Evolutionary conservation across 2,797 vertebrate genomes (phyloP).

Genomic region (Atherinosoma microstoma): DNA sequence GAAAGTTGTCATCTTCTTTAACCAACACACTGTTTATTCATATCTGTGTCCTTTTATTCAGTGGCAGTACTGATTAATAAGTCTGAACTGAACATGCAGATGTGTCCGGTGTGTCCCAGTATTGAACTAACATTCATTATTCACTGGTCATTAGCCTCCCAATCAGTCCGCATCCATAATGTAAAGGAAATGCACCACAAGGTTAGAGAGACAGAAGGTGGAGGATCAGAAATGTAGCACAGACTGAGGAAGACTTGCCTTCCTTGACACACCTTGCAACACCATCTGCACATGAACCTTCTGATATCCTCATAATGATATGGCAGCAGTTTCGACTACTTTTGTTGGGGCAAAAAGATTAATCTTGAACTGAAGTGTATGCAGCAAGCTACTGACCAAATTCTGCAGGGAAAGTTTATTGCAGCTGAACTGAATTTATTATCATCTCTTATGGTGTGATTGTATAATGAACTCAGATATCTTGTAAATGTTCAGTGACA

Average conservation of each 20-base stretch:
- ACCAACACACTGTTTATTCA: too few species aligned
- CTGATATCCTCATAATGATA: neutral
- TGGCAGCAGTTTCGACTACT: too few species aligned
- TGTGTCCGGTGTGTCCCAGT: conserved; percentile 33
- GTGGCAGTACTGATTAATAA: neutral
- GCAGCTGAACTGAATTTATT: too few species aligned
- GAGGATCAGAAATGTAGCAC: neutral
- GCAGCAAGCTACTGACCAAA: too few species aligned
- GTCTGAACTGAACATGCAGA: neutral
- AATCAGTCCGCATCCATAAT: conserved; percentile 60
- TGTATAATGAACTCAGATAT: too few species aligned
- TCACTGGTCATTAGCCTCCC: conserved; percentile 56
- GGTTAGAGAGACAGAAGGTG: neutral
- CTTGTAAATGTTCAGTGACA: too few species aligned
- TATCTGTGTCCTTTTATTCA: neutral
- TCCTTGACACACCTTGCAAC: neutral
- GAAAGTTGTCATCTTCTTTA: too few species aligned
- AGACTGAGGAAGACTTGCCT: neutral
- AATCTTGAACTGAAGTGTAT: too few species aligned
- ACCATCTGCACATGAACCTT: neutral
- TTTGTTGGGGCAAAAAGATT: too few species aligned
- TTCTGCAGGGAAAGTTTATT: too few species aligned
- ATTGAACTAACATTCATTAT: conserved; percentile 65
- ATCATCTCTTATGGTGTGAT: too few species aligned
- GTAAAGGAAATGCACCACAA: neutral